Base-by-base conservation (phyloP, 2,797 vertebrate genomes). In the Allobates femoralis region DNA sequence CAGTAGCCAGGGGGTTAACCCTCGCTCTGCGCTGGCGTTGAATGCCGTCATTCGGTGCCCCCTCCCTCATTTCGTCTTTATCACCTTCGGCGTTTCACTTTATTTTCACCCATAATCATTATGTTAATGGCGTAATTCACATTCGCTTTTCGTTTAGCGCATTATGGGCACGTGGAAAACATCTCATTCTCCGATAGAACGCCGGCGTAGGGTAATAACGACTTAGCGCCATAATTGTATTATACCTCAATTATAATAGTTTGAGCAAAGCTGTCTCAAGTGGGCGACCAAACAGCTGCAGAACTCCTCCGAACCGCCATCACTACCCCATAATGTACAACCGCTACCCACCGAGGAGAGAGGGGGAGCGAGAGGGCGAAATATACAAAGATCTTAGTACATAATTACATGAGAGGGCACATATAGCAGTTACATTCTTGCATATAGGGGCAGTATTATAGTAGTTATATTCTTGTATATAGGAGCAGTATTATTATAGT, bases 201-300 rank as follows among this genome's bases (percentile, higher is more conserved):
- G 88, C 87, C 90, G 89, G 90, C 88, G 89, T 87, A 89, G 60
- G 71, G 67, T 83, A 84, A 89, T 91, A 92, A 92, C 91, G 90
- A 81, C 86, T 91, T 92, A 89, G 88, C 90, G 91, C 91, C 87
- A 90, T 92, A 88, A 92, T 90, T 80, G 90, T 88, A 79, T 91
- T 92, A 83, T 91, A 92, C 91, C 88, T 91, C 87, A 55, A 91
- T 94, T 93, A 92, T 90, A 90, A 91, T 89, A 89, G 86, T 92
- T 92, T 93, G 90, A 91, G 90, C 90, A 91, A 92, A 91, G 91
- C 84, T 86, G 84, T 89, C 90, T 91, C 60, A 10, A 88, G 90
- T 91, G 89, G 78, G 85, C 88, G 89, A 28, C 81, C 41, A 76
- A 90, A 77, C 89, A 90, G 89, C 90, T 90, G 90, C 66, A 79